Evolutionary conservation across 2,113 vertebrate species (phyloP).

Genomic region (Tonatia bakeri): DNA sequence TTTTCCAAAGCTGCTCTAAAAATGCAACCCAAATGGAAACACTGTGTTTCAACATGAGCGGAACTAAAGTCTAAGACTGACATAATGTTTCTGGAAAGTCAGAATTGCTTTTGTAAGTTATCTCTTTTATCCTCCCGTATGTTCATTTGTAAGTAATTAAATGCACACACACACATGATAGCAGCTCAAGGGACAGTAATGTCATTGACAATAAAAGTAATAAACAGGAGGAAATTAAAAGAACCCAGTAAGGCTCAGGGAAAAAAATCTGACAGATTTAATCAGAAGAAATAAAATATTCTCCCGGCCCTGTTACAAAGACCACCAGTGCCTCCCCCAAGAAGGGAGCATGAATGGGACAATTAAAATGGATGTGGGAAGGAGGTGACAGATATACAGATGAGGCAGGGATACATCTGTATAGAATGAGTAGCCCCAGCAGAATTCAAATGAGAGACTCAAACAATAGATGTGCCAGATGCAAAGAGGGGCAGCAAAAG

Average conservation of each 20-base stretch:
- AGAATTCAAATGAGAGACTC: neutral
- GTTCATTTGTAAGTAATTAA: neutral
- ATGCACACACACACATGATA: neutral
- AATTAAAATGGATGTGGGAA: neutral
- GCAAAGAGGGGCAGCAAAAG: neutral
- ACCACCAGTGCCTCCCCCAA: neutral
- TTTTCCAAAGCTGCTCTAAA: neutral
- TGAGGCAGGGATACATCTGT: too few relatives aligned
- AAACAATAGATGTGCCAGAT: neutral
- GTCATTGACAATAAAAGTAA: neutral
- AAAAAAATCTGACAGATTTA: neutral
- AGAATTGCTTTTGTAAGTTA: neutral
- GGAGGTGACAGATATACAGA: neutral
- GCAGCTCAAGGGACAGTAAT: neutral
- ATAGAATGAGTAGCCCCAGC: neutral
- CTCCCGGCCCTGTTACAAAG: neutral
- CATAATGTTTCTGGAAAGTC: neutral
- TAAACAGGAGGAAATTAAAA: conserved; percentile 1
- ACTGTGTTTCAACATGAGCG: neutral
- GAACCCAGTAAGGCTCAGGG: neutral
- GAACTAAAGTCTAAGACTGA: neutral
- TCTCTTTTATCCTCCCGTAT: neutral
- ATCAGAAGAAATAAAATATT: neutral
- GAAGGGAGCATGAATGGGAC: neutral
- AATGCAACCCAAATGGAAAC: neutral